Evolutionary conservation across 2,888 invertebrate genomes (phyloP).

Genomic region (Tetragnatha montana): DNA sequence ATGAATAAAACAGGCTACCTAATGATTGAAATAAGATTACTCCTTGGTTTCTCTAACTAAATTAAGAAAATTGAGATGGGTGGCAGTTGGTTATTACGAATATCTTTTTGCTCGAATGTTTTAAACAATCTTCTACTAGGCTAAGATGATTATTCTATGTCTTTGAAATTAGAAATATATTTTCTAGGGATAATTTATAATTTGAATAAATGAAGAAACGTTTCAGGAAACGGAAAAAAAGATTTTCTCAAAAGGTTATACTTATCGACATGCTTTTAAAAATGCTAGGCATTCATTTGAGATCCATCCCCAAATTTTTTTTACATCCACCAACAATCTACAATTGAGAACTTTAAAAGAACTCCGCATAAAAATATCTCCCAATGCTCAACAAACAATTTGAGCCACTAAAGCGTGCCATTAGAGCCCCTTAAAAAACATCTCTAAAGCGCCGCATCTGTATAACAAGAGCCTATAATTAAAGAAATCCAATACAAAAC

Average conservation of each 20-base stretch:
- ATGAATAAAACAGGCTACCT: no score
- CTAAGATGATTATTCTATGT: no score
- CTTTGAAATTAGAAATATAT: no score
- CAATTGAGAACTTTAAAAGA: conserved; percentile 7
- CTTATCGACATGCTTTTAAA: neutral
- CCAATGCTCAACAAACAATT: conserved; percentile 12
- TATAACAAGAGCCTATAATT: conserved; percentile 59
- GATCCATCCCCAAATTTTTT: neutral
- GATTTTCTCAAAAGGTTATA: neutral
- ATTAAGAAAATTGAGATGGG: no score
- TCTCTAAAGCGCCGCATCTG: conserved; percentile 32
- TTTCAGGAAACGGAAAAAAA: conserved; percentile 1
- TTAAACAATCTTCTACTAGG: no score
- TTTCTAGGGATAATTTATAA: no score
- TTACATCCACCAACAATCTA: conserved; percentile 6
- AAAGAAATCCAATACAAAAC: conserved; percentile 52
- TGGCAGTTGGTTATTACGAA: no score
- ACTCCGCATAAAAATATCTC: neutral
- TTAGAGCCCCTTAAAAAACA: conserved; percentile 33
- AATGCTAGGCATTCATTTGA: no score
- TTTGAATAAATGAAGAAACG: no score
- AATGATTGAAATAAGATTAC: no score
- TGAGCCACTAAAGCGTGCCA: conserved; percentile 42
- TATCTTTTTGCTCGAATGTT: no score
- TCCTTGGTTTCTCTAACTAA: no score